These are phyloP conservation scores for Nesometra sesokonis DNA, from an alignment of 35 echinoderm and acorn worm species.

Conservation along the genomic window DNA sequence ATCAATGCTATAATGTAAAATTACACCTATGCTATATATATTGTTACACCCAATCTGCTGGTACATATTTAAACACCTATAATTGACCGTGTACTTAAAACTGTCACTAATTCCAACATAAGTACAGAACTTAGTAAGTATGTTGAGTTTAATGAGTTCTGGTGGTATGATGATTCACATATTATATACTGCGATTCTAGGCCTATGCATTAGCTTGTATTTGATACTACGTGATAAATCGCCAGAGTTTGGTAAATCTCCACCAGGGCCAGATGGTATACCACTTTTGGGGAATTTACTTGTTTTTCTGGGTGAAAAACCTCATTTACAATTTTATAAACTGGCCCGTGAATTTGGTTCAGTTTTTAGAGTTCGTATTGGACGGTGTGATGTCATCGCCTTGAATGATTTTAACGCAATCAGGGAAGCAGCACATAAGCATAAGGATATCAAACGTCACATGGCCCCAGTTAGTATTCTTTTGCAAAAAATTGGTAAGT, in stretches of 20 bases:
- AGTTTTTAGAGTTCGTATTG: background rate
- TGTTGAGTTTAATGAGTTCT: background rate
- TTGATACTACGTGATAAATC: background rate
- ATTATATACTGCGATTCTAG: background rate
- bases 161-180: background rate
- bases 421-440: background rate
- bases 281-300: background rate
- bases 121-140: background rate
- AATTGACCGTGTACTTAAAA: too few relatives aligned
- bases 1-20: too few relatives aligned
- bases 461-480: background rate
- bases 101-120: too few relatives aligned
- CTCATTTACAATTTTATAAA: background rate
- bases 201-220: background rate
- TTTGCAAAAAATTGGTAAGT: background rate
- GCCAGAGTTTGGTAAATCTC: background rate
- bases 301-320: background rate
- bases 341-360: background rate
- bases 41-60: too few relatives aligned
- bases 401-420: background rate
- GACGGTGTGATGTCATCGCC: background rate
- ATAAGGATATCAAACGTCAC: background rate
- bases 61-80: too few relatives aligned
- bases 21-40: too few relatives aligned
- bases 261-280: background rate